A percentile compares a stretch with the other conserved stretches of the same genome.
These are phyloP conservation scores for Geotrypetes seraphini DNA, from an alignment of 2,797 vertebrate species.

Conservation along the genomic window DNA sequence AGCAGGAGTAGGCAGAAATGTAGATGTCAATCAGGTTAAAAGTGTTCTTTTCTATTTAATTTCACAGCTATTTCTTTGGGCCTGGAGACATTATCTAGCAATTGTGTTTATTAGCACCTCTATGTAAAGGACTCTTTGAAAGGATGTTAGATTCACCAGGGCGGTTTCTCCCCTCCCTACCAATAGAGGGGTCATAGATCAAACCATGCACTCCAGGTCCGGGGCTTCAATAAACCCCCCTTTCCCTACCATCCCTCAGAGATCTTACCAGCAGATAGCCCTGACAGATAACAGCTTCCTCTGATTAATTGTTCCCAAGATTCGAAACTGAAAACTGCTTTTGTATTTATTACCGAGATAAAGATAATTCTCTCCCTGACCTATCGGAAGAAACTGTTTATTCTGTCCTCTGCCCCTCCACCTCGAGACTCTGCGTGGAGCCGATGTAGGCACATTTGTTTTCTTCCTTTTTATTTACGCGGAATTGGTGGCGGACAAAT, in stretches of 20 bases:
- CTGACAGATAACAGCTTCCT: conserved; percentile 16
- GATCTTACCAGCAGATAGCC: conserved; percentile 1
- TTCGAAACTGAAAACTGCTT: conserved; percentile 8
- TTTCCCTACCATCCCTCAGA: background rate
- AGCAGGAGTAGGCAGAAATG: too few relatives aligned
- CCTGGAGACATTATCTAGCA: background rate
- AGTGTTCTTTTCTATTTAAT: background rate
- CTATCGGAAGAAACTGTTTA: conserved; percentile 1
- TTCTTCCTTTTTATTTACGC: conserved; percentile 13
- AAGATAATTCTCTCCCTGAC: background rate
- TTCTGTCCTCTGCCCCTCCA: background rate
- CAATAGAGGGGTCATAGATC: too few relatives aligned
- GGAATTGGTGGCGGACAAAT: background rate
- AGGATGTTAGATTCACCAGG: background rate
- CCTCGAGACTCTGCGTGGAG: background rate
- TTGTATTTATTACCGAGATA: conserved; percentile 10
- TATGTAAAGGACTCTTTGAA: background rate
- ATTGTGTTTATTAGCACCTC: background rate
- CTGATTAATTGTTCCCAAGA: conserved; percentile 9
- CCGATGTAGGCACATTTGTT: background rate
- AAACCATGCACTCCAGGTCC: background rate
- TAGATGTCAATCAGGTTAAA: too few relatives aligned
- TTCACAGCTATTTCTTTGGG: background rate
- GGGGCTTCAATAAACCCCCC: background rate
- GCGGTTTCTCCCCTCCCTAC: background rate